Percentiles rank a stretch among this genome's conserved stretches.
These are phyloP conservation scores for Amphipyra berbera DNA, from an alignment of 2,888 invertebrate species.

Conservation along the genomic window DNA sequence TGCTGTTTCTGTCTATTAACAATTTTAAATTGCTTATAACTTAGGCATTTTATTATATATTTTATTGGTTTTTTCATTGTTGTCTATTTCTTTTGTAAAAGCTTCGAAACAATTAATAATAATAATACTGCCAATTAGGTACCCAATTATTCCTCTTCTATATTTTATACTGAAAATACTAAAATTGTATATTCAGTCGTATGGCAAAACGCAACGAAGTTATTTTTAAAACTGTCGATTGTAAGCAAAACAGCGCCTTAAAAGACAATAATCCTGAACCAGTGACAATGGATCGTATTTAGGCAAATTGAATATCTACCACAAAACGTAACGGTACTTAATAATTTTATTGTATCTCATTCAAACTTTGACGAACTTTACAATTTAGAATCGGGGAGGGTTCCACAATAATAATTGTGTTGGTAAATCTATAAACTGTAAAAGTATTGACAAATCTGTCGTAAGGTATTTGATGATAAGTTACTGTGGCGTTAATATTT, in stretches of 20 bases:
- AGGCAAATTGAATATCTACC: constrained; percentile 56
- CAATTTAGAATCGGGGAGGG: constrained; percentile 15
- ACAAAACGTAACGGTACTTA: constrained; percentile 43
- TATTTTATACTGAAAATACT: neutral
- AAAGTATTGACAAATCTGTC: constrained; percentile 12
- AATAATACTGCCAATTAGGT: no score
- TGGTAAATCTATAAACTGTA: constrained; percentile 10
- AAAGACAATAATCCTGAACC: constrained; percentile 21
- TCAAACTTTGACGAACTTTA: constrained; percentile 46
- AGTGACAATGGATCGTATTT: constrained; percentile 40
- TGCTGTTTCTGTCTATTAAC: no score
- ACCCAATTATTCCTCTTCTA: neutral
- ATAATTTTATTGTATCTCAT: constrained; percentile 55
- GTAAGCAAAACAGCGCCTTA: constrained; percentile 16
- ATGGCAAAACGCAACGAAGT: constrained; percentile 3
- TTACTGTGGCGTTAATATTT: no score
- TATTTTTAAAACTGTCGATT: neutral
- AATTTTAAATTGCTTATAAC: no score
- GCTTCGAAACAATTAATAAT: no score
- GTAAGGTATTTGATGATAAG: no score
- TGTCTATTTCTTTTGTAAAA: no score
- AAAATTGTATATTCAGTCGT: constrained; percentile 5
- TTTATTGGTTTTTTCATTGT: no score
- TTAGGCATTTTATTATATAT: no score
- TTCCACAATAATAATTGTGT: constrained; percentile 19